Evolutionary conservation across 2,888 invertebrate species (phyloP).

Genomic region (Meloe dianella): DNA sequence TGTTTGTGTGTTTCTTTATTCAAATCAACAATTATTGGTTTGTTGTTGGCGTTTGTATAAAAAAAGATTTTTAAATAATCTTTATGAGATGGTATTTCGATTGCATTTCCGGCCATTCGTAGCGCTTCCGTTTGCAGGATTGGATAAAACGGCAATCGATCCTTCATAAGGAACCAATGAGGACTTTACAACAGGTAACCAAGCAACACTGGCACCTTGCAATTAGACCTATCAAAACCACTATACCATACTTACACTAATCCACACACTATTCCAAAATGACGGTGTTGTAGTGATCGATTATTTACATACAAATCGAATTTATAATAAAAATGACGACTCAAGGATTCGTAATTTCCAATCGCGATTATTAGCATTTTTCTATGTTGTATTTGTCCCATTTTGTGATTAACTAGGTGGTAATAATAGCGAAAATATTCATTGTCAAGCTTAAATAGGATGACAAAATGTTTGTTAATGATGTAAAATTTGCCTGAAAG

Average conservation of each 20-base stretch:
- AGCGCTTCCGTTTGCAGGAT: conserved; percentile 41
- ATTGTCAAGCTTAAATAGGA: conserved; percentile 16
- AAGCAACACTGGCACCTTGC: conserved; percentile 39
- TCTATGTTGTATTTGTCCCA: not conserved
- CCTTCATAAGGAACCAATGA: conserved; percentile 33
- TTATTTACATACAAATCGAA: not conserved
- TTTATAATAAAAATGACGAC: not conserved
- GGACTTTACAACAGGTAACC: conserved; percentile 39
- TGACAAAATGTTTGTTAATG: conserved; percentile 36
- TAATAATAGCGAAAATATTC: conserved; percentile 11
- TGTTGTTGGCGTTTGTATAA: not conserved
- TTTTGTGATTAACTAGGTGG: not conserved
- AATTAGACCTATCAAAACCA: conserved; percentile 26
- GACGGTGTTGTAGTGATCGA: not conserved
- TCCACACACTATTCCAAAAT: not conserved
- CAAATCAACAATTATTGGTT: not conserved
- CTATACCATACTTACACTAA: conserved; percentile 11
- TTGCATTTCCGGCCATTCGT: conserved; percentile 49
- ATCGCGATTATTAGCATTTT: not conserved
- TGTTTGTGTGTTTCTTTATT: not conserved
- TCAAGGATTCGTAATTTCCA: not conserved
- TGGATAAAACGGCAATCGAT: conserved; percentile 43
- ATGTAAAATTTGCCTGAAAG: conserved; percentile 44
- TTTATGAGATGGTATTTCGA: conserved; percentile 24
- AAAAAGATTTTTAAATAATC: not conserved